Evolutionary conservation across 1,140 invertebrate species (phyloP).

Genomic region (Pygmarrhopalites habei): DNA sequence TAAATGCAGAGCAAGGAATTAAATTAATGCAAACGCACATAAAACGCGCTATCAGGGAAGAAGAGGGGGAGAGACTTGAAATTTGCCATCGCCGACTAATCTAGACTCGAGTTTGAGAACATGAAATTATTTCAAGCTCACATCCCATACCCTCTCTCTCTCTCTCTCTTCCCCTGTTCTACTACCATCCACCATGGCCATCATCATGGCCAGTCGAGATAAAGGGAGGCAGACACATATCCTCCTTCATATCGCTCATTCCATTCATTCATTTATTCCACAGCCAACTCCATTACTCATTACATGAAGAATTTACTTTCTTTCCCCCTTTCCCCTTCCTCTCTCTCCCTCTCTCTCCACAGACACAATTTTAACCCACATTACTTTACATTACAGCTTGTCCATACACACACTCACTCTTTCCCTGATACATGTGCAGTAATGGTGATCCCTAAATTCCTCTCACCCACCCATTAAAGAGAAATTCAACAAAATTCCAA

Average conservation of each 20-base stretch:
- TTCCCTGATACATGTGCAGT: neutral
- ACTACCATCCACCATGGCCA: too few relatives aligned
- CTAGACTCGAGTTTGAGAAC: slow-evolving; percentile 17
- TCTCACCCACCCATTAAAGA: neutral
- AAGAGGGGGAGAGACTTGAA: slow-evolving; percentile 13
- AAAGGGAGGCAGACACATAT: slow-evolving; percentile 15
- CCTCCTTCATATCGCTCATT: slow-evolving; percentile 21
- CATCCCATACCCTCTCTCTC: too few relatives aligned
- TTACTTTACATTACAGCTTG: slow-evolving; percentile 9
- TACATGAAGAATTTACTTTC: slow-evolving; percentile 8
- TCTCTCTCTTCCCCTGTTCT: too few relatives aligned
- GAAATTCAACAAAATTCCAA: too few relatives aligned
- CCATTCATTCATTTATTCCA: slow-evolving; percentile 25
- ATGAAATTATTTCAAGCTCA: slow-evolving; percentile 32
- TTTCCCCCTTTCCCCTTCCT: neutral
- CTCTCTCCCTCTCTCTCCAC: neutral
- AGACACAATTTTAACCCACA: slow-evolving; percentile 14
- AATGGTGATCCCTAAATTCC: neutral
- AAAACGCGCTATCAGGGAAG: slow-evolving; percentile 28
- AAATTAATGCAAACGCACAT: slow-evolving; percentile 33
- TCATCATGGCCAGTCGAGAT: slow-evolving; percentile 24
- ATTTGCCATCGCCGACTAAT: slow-evolving; percentile 30
- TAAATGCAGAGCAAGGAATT: slow-evolving; percentile 31
- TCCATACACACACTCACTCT: neutral
- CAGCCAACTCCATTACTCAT: slow-evolving; percentile 6